Evolutionary conservation across 92 coral and sea anemone genomes (phyloP).

Genomic region (Bergia puertoricense): DNA sequence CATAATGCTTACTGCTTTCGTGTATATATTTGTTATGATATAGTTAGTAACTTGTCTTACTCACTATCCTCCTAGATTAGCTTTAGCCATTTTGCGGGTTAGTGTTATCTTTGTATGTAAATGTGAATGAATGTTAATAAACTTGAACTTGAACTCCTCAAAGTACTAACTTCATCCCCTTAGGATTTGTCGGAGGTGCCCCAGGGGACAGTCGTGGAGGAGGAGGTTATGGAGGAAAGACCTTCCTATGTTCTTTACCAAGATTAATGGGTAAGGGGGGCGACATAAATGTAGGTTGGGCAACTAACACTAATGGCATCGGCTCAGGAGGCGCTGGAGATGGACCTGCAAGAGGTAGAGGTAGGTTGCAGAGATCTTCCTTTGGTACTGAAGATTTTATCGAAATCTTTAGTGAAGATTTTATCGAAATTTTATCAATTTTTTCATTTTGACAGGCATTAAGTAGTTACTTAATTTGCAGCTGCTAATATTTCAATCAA

Average conservation of each 20-base stretch:
- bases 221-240: slow-evolving; percentile 76
- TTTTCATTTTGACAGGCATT: too few relatives aligned
- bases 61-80: too few relatives aligned
- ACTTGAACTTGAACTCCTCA: background rate
- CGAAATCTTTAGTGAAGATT: background rate
- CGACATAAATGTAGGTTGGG: slow-evolving; percentile 40
- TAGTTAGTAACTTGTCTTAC: too few relatives aligned
- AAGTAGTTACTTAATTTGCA: too few relatives aligned
- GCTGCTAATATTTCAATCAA: too few relatives aligned
- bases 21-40: too few relatives aligned
- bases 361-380: background rate
- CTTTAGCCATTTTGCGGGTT: too few relatives aligned
- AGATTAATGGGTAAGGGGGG: slow-evolving; percentile 53
- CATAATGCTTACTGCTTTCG: too few relatives aligned
- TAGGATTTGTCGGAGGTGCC: slow-evolving; percentile 67
- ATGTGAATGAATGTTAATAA: too few relatives aligned
- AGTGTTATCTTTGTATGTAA: too few relatives aligned
- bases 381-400: background rate
- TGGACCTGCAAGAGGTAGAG: background rate
- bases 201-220: slow-evolving; percentile 70
- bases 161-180: background rate
- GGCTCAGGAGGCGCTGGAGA: slow-evolving; percentile 56
- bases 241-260: slow-evolving; percentile 39
- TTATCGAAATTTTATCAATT: too few relatives aligned
- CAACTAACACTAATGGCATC: slow-evolving; percentile 29